These are phyloP conservation scores for Cheirogaleus major DNA, from an alignment of 2,797 vertebrate species.

Conservation along the genomic window DNA sequence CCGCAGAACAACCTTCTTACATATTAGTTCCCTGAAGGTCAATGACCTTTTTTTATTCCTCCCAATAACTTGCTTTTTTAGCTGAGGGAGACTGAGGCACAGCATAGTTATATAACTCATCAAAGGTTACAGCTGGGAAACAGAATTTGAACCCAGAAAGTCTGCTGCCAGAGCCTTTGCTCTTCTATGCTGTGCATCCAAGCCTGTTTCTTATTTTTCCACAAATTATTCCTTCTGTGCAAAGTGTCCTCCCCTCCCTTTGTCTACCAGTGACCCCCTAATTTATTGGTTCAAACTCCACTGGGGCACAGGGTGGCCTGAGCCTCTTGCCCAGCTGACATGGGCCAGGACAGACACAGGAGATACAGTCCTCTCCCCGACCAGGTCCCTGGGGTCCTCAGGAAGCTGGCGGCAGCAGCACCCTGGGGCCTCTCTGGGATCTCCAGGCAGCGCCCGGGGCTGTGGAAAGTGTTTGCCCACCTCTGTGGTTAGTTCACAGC, in stretches of 20 bases:
- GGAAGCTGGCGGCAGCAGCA: background rate
- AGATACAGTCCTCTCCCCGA: background rate
- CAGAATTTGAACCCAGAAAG: background rate
- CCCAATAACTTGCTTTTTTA: background rate
- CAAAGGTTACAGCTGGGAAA: background rate
- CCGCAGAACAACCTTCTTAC: fast-evolving
- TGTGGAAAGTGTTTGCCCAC: background rate
- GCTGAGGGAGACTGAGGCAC: background rate
- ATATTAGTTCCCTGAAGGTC: background rate
- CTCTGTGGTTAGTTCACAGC: background rate
- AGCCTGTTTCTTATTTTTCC: background rate
- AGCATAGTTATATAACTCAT: fast-evolving
- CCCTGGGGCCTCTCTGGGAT: background rate
- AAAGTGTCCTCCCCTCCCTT: background rate
- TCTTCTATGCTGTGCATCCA: background rate
- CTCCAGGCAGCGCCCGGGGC: fast-evolving
- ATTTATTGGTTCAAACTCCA: background rate
- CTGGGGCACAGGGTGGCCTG: background rate
- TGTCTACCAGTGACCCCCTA: background rate
- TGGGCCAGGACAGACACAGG: fast-evolving
- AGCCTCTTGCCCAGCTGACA: background rate
- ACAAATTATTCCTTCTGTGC: background rate
- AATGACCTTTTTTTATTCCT: background rate
- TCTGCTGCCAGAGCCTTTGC: fast-evolving
- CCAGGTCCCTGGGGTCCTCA: too few relatives aligned